These are phyloP conservation scores for Apamea monoglypha DNA, from an alignment of 2,888 invertebrate genomes.

Conservation along the genomic window DNA sequence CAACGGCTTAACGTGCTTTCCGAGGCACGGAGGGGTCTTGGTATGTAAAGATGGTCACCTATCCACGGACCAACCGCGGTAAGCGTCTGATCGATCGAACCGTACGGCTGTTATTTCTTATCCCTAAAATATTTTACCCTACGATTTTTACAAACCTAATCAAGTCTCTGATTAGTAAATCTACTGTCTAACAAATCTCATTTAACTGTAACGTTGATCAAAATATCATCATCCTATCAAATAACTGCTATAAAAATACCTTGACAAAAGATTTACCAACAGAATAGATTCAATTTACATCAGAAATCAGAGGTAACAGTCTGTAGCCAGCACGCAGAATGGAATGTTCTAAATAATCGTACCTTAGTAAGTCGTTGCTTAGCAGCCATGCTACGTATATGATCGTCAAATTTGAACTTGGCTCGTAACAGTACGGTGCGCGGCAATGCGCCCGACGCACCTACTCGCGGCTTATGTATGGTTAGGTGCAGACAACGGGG, in stretches of 20 bases:
- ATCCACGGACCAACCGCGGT: too few relatives aligned
- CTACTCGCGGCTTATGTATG: constrained; percentile 94
- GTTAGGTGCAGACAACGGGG: constrained; percentile 98
- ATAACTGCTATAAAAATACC: too few relatives aligned
- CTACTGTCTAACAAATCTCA: not conserved
- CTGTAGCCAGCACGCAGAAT: not conserved
- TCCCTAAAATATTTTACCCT: too few relatives aligned
- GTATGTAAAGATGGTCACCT: too few relatives aligned
- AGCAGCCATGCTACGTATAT: constrained; percentile 99
- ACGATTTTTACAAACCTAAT: not conserved
- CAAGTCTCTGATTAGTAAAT: not conserved
- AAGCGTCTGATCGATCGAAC: too few relatives aligned
- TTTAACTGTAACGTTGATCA: not conserved
- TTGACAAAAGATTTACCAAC: not conserved
- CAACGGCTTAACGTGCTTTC: too few relatives aligned
- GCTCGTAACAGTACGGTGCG: constrained; percentile 95
- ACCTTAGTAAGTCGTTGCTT: constrained; percentile 97
- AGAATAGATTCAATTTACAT: not conserved
- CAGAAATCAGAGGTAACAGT: not conserved
- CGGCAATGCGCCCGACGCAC: constrained; percentile 91
- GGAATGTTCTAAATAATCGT: not conserved
- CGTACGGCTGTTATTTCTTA: too few relatives aligned
- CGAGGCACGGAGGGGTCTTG: too few relatives aligned
- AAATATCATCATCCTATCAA: not conserved
- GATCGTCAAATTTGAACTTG: constrained; percentile 99